Percentiles rank a stretch among this genome's conserved stretches.
Evolutionary conservation across 2,113 vertebrate species (phyloP).

Genomic region (Rattus rattus): DNA sequence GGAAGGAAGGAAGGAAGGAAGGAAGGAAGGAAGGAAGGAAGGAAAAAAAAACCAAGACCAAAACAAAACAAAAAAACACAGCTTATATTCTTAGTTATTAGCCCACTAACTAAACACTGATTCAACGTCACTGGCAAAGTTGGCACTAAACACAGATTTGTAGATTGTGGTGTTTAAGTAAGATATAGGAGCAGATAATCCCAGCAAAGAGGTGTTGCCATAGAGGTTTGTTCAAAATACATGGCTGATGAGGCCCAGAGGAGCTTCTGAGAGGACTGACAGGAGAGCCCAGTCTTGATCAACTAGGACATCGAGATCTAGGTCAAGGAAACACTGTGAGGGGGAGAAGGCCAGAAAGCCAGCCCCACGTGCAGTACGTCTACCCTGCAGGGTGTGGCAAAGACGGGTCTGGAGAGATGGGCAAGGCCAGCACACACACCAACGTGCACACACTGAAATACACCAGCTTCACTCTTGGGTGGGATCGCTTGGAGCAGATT

Average conservation of each 20-base stretch:
- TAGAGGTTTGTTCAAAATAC: too few relatives aligned
- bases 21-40: neutral
- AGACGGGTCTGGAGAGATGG: neutral
- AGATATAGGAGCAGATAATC: neutral
- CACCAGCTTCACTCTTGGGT: neutral
- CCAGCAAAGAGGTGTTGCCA: neutral
- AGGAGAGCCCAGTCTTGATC: neutral
- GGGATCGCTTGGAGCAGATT: neutral
- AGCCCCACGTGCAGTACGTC: neutral
- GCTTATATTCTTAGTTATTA: neutral
- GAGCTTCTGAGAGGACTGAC: neutral
- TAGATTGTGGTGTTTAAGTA: neutral
- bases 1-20: fast-evolving
- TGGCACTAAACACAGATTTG: neutral
- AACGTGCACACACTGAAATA: neutral
- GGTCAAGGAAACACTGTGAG: neutral
- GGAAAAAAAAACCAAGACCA: neutral
- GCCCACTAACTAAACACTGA: neutral
- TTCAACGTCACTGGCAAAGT: neutral
- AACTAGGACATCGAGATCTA: neutral
- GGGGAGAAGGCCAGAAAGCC: neutral
- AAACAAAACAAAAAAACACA: too few relatives aligned
- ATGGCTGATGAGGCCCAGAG: neutral
- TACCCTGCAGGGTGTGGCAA: neutral
- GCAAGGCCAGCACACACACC: neutral